These are phyloP conservation scores for Pseudorhiza aurosa DNA, from an alignment of 30 jellyfish, hydroid and myxozoan genomes.

Conservation along the genomic window DNA sequence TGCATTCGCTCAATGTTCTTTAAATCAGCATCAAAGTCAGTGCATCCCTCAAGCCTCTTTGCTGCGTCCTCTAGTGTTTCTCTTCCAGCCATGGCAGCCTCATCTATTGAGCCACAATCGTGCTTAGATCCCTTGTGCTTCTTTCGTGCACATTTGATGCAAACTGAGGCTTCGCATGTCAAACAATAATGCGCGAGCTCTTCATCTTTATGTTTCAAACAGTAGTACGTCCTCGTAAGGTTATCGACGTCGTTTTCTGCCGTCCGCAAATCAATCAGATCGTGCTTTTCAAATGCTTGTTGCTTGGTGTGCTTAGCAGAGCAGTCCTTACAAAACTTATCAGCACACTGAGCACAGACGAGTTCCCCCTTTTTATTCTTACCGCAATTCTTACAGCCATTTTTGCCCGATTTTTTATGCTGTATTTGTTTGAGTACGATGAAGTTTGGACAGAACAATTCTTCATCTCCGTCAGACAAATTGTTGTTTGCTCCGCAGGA, in stretches of 20 bases:
- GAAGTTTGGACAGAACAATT: slow-evolving; percentile 97
- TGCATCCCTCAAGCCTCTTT: slow-evolving; percentile 54
- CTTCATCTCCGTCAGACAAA: slow-evolving; percentile 89
- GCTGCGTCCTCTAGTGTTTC: slow-evolving; percentile 38
- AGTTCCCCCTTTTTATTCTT: slow-evolving; percentile 54
- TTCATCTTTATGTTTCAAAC: slow-evolving; percentile 77
- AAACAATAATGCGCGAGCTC: slow-evolving; percentile 67
- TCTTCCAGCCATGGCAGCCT: slow-evolving; percentile 76
- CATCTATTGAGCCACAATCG: slow-evolving; percentile 73
- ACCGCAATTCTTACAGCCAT: slow-evolving; percentile 66
- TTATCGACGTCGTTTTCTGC: slow-evolving; percentile 64
- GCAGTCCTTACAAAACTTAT: slow-evolving; percentile 80
- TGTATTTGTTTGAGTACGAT: slow-evolving; percentile 57
- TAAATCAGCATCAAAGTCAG: slow-evolving; percentile 42
- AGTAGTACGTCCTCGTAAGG: slow-evolving; percentile 64
- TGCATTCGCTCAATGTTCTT: slow-evolving; percentile 64
- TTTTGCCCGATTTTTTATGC: slow-evolving; percentile 3
- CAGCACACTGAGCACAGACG: slow-evolving; percentile 82
- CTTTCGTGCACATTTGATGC: slow-evolving; percentile 76
- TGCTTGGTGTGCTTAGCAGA: slow-evolving; percentile 65
- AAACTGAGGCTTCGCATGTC: slow-evolving; percentile 80
- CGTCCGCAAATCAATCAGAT: slow-evolving; percentile 17
- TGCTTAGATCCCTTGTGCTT: slow-evolving; percentile 78
- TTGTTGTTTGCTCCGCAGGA: slow-evolving; percentile 61
- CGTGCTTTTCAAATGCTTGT: slow-evolving; percentile 60